A percentile compares a stretch with the other conserved stretches of the same genome.
These are phyloP conservation scores for Falco rusticolus DNA, from an alignment of 2,797 vertebrate genomes.

Conservation along the genomic window DNA sequence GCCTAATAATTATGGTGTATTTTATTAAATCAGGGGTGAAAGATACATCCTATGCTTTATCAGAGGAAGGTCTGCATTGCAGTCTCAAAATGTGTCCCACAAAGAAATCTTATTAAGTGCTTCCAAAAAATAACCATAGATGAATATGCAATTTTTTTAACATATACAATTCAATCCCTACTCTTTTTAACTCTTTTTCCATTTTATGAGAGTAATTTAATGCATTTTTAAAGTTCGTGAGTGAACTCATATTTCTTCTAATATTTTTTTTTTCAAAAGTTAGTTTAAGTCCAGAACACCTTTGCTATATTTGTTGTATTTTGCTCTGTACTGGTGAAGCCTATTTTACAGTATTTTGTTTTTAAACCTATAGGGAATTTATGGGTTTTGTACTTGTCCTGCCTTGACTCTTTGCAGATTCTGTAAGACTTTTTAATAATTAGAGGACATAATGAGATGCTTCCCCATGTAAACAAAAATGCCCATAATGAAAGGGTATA, in stretches of 20 bases:
- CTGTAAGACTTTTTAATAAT: background rate
- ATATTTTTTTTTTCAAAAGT: background rate
- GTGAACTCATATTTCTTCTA: background rate
- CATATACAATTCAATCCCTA: background rate
- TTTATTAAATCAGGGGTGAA: background rate
- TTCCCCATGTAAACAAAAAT: background rate
- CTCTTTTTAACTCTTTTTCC: background rate
- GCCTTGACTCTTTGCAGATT: background rate
- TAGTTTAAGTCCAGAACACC: background rate
- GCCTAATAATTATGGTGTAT: background rate
- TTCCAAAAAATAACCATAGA: background rate
- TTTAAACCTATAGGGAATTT: background rate
- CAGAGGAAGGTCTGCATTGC: background rate
- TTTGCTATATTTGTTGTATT: background rate
- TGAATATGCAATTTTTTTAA: background rate
- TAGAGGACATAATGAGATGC: background rate
- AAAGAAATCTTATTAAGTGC: background rate
- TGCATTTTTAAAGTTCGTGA: background rate
- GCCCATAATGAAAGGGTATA: background rate
- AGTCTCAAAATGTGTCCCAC: background rate
- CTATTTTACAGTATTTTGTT: background rate
- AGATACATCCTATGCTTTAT: background rate
- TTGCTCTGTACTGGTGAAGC: background rate
- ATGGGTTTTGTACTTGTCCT: background rate
- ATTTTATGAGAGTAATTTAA: background rate